phyloP scores from a whole-genome alignment of 2,113 vertebrate species.

The Coracopsis vasa region DNA sequence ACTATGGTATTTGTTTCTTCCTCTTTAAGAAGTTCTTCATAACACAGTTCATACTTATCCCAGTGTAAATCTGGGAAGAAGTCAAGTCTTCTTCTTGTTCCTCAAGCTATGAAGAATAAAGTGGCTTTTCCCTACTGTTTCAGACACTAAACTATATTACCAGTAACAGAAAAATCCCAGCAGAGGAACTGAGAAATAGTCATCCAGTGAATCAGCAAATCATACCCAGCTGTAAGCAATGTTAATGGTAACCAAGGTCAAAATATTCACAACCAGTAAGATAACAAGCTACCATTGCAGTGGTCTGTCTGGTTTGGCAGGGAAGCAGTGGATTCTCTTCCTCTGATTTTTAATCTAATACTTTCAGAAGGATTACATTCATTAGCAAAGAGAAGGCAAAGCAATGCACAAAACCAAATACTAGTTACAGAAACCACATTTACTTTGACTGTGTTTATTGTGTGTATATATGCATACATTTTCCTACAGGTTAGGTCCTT shows the following conservation, averaged over 20 bases:
- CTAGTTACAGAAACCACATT: neutral
- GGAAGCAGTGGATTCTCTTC: neutral
- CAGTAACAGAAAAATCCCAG: neutral
- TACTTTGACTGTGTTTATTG: neutral
- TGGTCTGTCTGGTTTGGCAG: neutral
- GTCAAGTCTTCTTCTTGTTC: neutral
- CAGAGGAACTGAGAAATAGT: neutral
- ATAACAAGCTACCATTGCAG: neutral
- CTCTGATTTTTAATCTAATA: neutral
- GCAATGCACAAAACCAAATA: neutral
- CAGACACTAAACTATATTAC: neutral
- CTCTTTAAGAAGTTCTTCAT: neutral
- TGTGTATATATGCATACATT: neutral
- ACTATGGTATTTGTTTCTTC: neutral
- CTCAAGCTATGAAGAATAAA: neutral
- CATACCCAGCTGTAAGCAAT: neutral
- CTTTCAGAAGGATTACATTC: neutral
- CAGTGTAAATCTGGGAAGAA: neutral
- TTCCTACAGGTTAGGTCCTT: neutral
- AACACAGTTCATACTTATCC: neutral
- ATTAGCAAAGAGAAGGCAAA: neutral
- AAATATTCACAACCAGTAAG: neutral
- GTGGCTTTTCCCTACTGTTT: neutral
- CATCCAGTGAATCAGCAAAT: conserved; percentile 3
- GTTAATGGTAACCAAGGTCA: neutral